Evolutionary conservation across 2,888 invertebrate genomes (phyloP).

Genomic region (Microdon myrmicae): DNA sequence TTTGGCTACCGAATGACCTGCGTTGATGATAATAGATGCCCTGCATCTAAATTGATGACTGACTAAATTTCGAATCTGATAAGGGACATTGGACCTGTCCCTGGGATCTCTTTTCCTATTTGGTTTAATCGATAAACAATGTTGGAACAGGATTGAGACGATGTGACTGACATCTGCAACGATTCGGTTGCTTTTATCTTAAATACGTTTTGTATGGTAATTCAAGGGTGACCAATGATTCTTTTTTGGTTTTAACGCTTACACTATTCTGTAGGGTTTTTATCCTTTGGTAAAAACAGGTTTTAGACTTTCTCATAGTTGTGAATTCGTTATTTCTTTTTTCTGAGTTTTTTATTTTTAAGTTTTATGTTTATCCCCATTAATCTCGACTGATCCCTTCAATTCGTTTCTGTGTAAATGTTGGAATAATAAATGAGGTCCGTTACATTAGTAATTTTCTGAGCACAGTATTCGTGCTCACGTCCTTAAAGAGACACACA

Average conservation of each 20-base stretch:
- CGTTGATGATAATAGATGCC: conserved; percentile 33
- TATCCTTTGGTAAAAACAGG: conserved; percentile 17
- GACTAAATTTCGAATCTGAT: conserved; percentile 36
- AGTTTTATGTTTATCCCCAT: neutral
- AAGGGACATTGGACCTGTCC: conserved; percentile 34
- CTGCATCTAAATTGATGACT: conserved; percentile 35
- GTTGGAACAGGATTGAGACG: conserved; percentile 15
- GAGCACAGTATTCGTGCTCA: too few relatives aligned
- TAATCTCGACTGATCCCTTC: conserved; percentile 14
- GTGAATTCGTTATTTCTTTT: conserved; percentile 39
- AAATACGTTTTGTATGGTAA: conserved; percentile 41
- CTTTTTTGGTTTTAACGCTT: neutral
- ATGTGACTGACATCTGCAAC: conserved; percentile 27
- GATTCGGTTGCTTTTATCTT: conserved; percentile 18
- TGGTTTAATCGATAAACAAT: conserved; percentile 1
- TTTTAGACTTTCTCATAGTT: conserved; percentile 44
- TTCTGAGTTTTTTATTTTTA: too few relatives aligned
- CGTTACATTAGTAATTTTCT: too few relatives aligned
- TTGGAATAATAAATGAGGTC: too few relatives aligned
- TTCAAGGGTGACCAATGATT: conserved; percentile 27
- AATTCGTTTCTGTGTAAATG: too few relatives aligned
- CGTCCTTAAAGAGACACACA: too few relatives aligned
- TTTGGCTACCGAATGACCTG: conserved; percentile 41
- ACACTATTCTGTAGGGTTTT: too few relatives aligned
- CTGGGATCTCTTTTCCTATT: conserved; percentile 22